Evolutionary conservation across 92 coral and sea anemone species (phyloP), one percentile per base, ranked within the genome.

Genomic region (Metridium senile): DNA sequence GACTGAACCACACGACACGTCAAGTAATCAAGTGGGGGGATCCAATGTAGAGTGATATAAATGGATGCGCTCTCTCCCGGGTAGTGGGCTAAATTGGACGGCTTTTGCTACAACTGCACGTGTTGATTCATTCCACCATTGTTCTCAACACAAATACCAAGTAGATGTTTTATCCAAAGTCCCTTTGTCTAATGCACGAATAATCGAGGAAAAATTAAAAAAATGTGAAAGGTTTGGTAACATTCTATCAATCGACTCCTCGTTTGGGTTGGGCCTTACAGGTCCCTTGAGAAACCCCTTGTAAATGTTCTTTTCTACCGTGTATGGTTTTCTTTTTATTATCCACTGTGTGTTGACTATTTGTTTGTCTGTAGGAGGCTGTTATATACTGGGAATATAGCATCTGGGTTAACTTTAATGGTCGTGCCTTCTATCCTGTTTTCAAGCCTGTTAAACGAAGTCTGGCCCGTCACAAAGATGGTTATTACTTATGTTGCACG

Each of bases 81-180:
- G 68, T 57, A 22, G 78, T 23, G 30, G 11, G 47, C 39, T 71
- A 71, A 71, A 51, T 71, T 73, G 54, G 67, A 3, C 51, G 20
- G 46, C 69, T 63, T 9, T 63, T 63, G 69, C 20, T 63, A 46
- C 29, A 32, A 4, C 53, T 75, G 82, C 93, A 88, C 93, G 93
- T 88, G 93, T 88, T 88, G 68, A 66, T 28, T 70, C 74, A 32
- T 64, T 59, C 68, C 61, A 30, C 81, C 69, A 79, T 88, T 88
- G 93, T 88, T 88, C 84, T 31, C 64, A 13, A 62, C 86, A 74
- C 80, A 88, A 74, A 78, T 64, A 88, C 80, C 85, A 85, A 79
- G 84, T 84, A 80, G 70, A 1, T 39, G 80, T 81, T 80, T 78
- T 84, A 70, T 87, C 56, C 71, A 82, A 72, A 18, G 74, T 82